A percentile compares a stretch with the other conserved stretches of the same genome.
phyloP scores from a whole-genome alignment of 2,113 vertebrate genomes.

The Smithornis capensis region DNA sequence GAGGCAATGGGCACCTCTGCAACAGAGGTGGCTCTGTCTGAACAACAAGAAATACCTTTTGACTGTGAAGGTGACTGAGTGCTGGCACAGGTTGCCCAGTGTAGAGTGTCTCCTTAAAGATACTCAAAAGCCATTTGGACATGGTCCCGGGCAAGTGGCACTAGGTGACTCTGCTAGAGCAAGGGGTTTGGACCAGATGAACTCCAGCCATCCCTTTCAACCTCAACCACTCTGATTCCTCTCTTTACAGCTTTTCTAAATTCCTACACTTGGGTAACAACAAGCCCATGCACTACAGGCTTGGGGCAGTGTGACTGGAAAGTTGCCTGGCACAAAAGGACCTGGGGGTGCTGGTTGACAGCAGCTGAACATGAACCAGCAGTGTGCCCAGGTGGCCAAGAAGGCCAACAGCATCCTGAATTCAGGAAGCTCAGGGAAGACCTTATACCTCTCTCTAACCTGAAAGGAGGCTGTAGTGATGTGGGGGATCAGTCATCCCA shows the following conservation, averaged over 20 bases:
- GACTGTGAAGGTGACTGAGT: neutral
- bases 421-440: neutral
- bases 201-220: neutral
- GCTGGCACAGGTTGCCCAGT: neutral
- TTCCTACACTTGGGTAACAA: neutral
- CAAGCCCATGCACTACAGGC: neutral
- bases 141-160: neutral
- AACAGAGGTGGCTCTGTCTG: neutral
- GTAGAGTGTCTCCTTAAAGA: neutral
- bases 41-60: neutral
- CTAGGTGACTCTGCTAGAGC: neutral
- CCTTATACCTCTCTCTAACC: rapidly evolving
- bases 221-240: neutral
- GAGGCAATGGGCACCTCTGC: neutral
- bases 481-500: neutral
- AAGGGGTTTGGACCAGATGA: neutral
- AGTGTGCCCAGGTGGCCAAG: neutral
- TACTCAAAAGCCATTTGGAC: neutral
- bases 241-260: neutral
- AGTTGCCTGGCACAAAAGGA: neutral
- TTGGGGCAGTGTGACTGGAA: neutral
- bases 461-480: neutral
- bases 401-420: neutral
- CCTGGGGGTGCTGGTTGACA: neutral
- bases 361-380: neutral